phyloP scores from a whole-genome alignment of 2,888 invertebrate species.

The Masnerella sp. region DNA sequence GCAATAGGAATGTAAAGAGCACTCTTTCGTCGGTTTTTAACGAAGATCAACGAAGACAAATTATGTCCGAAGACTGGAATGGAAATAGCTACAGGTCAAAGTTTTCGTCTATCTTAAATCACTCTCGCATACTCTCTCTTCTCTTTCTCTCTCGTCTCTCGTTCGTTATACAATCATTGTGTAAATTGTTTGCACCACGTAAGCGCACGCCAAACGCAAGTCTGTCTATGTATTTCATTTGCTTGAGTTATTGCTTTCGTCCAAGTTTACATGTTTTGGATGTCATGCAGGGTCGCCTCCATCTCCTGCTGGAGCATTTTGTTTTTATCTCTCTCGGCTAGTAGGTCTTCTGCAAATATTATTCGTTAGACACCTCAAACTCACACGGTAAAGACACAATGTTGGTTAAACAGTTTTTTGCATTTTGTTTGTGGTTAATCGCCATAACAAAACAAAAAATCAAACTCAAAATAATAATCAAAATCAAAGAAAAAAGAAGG shows the following conservation, averaged over 20 bases:
- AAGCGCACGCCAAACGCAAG: slow-evolving; percentile 59
- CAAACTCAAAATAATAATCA: slow-evolving; percentile 23
- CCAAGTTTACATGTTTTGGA: slow-evolving; percentile 95
- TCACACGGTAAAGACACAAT: slow-evolving; percentile 13
- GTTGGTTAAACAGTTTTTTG: slow-evolving; percentile 4
- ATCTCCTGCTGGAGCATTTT: slow-evolving; percentile 98
- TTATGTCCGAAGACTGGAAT: slow-evolving; percentile 25
- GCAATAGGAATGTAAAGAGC: slow-evolving; percentile 21
- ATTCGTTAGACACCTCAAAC: slow-evolving; percentile 73
- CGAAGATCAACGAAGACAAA: neutral
- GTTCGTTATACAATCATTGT: slow-evolving; percentile 46
- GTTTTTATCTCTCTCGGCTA: slow-evolving; percentile 96
- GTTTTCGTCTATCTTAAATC: slow-evolving; percentile 39
- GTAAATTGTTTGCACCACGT: slow-evolving; percentile 64
- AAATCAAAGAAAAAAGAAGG: slow-evolving; percentile 18
- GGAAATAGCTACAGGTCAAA: slow-evolving; percentile 18
- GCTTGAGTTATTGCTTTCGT: slow-evolving; percentile 47
- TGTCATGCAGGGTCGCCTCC: slow-evolving; percentile 99
- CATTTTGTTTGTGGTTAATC: slow-evolving; percentile 15
- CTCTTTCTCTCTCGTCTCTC: slow-evolving; percentile 31
- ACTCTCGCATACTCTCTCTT: slow-evolving; percentile 43
- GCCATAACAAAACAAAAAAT: slow-evolving; percentile 22
- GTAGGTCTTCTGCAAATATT: slow-evolving; percentile 92
- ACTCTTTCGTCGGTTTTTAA: slow-evolving; percentile 11
- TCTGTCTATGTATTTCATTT: slow-evolving; percentile 49